Conservation (phyloP, 2,888 invertebrate species). For the Hemistola chrysoprasaria region DNA sequence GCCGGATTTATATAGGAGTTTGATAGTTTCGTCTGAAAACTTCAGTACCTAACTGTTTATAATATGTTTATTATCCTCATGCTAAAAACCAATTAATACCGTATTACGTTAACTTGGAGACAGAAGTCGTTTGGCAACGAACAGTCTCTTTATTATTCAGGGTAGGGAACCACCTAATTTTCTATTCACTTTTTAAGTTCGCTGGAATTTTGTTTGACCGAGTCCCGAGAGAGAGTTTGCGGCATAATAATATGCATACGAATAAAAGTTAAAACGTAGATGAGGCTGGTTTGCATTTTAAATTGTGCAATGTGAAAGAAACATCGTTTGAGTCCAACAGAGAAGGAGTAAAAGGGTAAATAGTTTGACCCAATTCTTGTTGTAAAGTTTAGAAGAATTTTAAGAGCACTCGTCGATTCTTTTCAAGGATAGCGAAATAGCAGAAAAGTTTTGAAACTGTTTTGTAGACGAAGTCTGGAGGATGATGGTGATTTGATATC, state of each 20-base stretch:
- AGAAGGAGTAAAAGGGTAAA: conserved; percentile 6
- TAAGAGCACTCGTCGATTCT: no score
- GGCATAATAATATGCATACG: conserved; percentile 14
- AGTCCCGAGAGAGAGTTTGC: conserved; percentile 16
- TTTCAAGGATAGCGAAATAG: no score
- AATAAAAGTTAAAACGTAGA: conserved; percentile 15
- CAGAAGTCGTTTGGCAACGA: conserved; percentile 2
- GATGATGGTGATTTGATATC: no score
- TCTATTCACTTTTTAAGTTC: conserved; percentile 39
- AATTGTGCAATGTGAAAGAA: conserved; percentile 15
- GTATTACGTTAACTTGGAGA: conserved; percentile 7
- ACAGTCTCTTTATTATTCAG: conserved; percentile 37
- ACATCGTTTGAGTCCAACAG: background rate
- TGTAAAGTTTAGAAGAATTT: conserved; percentile 8
- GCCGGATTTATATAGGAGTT: no score
- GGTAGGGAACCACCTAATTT: conserved; percentile 30
- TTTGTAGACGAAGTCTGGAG: no score
- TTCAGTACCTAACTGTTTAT: no score
- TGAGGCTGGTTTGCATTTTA: conserved; percentile 18
- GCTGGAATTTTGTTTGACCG: conserved; percentile 14
- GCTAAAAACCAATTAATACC: conserved; percentile 5
- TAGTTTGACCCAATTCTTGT: conserved; percentile 15
- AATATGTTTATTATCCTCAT: no score
- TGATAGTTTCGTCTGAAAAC: no score
- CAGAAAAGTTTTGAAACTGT: no score